Evolutionary conservation across 53 echinoderm and acorn worm genomes (phyloP).

Genomic region (Glandiceps talaboti): DNA sequence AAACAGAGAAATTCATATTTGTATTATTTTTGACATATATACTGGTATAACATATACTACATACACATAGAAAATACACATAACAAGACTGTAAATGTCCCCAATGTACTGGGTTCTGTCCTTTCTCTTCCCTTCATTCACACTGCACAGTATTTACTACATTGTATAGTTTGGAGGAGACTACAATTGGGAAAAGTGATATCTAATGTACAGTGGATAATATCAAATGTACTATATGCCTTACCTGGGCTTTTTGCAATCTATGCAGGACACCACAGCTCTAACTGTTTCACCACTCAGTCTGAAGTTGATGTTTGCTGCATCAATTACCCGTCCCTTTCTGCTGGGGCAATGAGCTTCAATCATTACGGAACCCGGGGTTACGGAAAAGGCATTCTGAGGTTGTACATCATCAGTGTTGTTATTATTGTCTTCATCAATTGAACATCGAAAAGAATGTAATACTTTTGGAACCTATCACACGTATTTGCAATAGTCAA

Average conservation of each 20-base stretch:
- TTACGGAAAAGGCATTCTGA: too few species aligned
- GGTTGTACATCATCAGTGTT: too few species aligned
- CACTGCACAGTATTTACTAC: neutral
- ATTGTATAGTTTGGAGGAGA: neutral
- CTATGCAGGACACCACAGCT: neutral
- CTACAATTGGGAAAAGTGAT: neutral
- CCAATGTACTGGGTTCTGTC: neutral
- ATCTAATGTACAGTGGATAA: neutral
- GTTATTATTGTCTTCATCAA: too few species aligned
- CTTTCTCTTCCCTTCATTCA: neutral
- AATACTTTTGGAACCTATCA: too few species aligned
- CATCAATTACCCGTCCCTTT: neutral
- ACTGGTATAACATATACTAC: neutral
- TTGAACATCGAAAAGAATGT: too few species aligned
- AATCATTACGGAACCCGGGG: too few species aligned
- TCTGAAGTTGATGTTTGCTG: neutral
- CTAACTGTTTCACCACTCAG: neutral
- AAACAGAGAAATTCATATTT: neutral
- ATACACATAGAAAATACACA: neutral
- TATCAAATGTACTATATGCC: too few species aligned
- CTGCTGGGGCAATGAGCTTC: too few species aligned
- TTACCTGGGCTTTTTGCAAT: neutral
- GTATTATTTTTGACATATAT: neutral
- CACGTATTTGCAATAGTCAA: too few species aligned
- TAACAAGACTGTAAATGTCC: neutral